phyloP scores from a whole-genome alignment of 2,113 vertebrate genomes.

The Cyprinodon brontotheroides region DNA sequence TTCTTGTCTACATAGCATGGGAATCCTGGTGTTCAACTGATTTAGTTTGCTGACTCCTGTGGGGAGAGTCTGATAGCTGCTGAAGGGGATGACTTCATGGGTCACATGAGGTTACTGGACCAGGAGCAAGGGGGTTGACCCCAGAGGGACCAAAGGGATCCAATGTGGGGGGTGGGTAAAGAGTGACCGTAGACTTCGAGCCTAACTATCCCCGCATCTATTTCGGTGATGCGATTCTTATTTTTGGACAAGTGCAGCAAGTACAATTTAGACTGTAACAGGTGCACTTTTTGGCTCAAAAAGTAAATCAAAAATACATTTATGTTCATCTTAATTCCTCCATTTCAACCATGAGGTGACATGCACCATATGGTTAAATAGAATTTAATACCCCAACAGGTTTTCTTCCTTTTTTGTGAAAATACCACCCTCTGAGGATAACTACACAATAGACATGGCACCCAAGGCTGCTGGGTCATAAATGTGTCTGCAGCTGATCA shows the following conservation, averaged over 20 bases:
- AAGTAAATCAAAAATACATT: not conserved
- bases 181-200: constrained; percentile 27
- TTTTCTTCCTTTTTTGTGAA: constrained; percentile 65
- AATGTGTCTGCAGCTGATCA: constrained; percentile 68
- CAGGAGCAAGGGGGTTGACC: constrained; percentile 62
- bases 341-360: constrained; percentile 12
- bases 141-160: constrained; percentile 53
- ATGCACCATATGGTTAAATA: constrained; percentile 48
- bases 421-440: constrained; percentile 69
- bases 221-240: constrained; percentile 56
- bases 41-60: constrained; percentile 47
- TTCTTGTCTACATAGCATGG: constrained; percentile 13
- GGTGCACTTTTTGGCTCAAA: not conserved
- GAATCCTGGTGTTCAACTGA: constrained; percentile 18
- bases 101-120: constrained; percentile 70
- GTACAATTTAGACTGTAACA: constrained; percentile 22
- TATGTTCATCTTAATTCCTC: constrained; percentile 13
- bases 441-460: constrained; percentile 66
- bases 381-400: constrained; percentile 64
- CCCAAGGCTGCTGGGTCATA: constrained; percentile 71
- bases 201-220: constrained; percentile 23
- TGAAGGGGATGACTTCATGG: constrained; percentile 69
- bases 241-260: constrained; percentile 54
- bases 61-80: constrained; percentile 57
- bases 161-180: constrained; percentile 31